phyloP scores from a whole-genome alignment of 1,140 invertebrate genomes.

The Pogonognathellus flavescens region DNA sequence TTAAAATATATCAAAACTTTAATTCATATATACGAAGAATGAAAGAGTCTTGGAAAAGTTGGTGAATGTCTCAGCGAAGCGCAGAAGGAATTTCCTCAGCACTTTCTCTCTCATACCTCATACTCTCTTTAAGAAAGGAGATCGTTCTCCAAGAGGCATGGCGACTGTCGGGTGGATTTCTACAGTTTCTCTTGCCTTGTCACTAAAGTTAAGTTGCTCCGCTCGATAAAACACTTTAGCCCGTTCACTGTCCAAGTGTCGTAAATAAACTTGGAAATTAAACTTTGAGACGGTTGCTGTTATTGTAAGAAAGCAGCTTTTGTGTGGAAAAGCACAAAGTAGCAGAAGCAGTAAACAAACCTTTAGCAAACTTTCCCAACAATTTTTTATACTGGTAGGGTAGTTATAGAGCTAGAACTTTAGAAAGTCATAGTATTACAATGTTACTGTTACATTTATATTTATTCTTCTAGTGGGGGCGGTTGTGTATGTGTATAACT shows the following conservation, averaged over 20 bases:
- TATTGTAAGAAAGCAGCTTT: neutral
- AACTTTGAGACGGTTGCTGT: no score
- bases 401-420: no score
- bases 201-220: neutral
- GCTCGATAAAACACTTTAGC: conserved; percentile 5
- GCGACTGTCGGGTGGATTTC: no score
- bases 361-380: neutral
- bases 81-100: neutral
- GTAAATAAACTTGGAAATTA: conserved; percentile 15
- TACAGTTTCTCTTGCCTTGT: no score
- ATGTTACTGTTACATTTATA: conserved; percentile 1
- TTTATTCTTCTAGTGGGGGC: neutral
- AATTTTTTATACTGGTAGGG: neutral
- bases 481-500: no score
- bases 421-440: neutral
- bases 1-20: conserved; percentile 50
- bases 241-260: conserved; percentile 9
- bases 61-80: neutral
- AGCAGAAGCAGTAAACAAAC: neutral
- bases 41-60: neutral
- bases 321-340: neutral
- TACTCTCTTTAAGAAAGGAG: neutral
- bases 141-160: neutral
- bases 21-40: neutral
- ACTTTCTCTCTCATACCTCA: neutral